Evolutionary conservation across 2,797 vertebrate genomes (phyloP).

Genomic region (Acridotheres tristis): DNA sequence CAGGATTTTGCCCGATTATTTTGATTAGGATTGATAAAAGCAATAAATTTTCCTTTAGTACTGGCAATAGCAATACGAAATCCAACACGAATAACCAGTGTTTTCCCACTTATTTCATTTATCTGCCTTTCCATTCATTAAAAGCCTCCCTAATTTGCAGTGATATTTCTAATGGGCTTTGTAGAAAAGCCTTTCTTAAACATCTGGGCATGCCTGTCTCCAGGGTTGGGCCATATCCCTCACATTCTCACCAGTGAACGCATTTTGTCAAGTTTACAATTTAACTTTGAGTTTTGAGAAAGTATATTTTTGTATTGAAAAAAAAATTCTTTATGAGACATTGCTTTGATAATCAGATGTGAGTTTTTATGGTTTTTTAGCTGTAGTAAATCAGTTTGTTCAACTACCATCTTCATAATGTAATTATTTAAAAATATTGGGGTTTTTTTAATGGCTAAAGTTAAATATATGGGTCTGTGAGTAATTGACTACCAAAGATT

Average conservation of each 20-base stretch:
- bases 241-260: background rate
- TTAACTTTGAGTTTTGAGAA: background rate
- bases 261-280: background rate
- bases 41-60: background rate
- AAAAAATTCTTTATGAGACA: background rate
- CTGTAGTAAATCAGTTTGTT: background rate
- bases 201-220: background rate
- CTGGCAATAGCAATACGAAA: background rate
- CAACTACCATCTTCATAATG: background rate
- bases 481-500: background rate
- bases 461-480: background rate
- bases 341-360: background rate
- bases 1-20: background rate
- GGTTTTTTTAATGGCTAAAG: background rate
- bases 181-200: background rate
- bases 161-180: background rate
- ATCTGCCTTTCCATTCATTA: background rate
- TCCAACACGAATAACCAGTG: accelerated
- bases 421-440: background rate
- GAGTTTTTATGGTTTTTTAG: background rate
- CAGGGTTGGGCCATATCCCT: background rate
- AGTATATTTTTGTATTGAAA: background rate
- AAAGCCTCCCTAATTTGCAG: background rate
- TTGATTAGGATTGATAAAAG: background rate
- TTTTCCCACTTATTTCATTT: background rate